Conservation (phyloP, 2,113 vertebrate species). For the Lathamus discolor region DNA sequence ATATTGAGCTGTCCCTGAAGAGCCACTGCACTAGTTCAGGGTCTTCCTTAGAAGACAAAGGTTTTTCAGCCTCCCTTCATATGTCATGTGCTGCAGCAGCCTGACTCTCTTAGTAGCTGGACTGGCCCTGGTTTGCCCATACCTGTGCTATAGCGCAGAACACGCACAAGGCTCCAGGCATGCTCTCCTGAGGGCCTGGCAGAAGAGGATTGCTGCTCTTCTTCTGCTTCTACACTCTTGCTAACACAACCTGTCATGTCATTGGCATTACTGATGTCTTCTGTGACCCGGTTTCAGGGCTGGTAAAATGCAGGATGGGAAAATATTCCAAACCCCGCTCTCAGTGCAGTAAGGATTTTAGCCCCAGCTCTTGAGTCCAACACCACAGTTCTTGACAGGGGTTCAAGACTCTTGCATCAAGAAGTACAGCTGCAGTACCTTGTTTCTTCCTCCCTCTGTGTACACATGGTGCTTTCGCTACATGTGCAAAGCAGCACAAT, state of each 20-base stretch:
- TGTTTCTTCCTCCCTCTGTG: not conserved
- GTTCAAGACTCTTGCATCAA: not conserved
- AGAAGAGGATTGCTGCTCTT: not conserved
- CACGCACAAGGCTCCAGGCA: fast-evolving
- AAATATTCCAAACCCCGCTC: not conserved
- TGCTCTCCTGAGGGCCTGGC: not conserved
- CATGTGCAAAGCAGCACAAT: not conserved
- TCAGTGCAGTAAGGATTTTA: not conserved
- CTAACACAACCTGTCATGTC: fast-evolving
- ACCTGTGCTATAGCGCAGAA: not conserved
- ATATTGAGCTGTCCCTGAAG: not conserved
- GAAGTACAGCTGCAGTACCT: not conserved
- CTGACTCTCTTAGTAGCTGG: fast-evolving
- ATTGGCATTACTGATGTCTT: fast-evolving
- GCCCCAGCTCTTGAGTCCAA: not conserved
- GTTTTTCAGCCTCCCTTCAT: not conserved
- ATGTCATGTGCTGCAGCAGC: fast-evolving
- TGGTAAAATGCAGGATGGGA: fast-evolving
- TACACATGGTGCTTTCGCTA: fast-evolving
- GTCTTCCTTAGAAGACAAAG: not conserved
- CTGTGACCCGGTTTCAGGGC: not conserved
- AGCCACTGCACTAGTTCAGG: not conserved
- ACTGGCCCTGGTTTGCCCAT: fast-evolving
- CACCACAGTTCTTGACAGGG: not conserved
- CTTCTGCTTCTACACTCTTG: not conserved